phyloP scores from a whole-genome alignment of 2,113 vertebrate genomes.

The Zosterops pallidus region DNA sequence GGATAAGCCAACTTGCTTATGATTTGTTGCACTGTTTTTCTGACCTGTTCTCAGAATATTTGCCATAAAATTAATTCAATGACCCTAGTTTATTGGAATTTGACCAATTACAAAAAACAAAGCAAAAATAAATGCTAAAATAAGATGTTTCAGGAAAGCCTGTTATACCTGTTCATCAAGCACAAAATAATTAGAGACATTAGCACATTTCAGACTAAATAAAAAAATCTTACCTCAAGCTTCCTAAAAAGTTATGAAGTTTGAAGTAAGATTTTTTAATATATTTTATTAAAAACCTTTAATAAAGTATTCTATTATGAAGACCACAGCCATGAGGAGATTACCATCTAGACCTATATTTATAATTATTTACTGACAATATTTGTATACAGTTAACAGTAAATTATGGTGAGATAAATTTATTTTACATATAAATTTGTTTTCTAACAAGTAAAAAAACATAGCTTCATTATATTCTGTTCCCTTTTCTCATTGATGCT shows the following conservation, averaged over 20 bases:
- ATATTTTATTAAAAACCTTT: background rate
- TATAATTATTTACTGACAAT: background rate
- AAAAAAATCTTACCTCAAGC: background rate
- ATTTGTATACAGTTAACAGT: background rate
- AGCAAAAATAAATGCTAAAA: background rate
- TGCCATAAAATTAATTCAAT: background rate
- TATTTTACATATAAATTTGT: background rate
- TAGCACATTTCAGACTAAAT: background rate
- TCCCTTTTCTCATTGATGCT: background rate
- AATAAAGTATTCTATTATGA: background rate
- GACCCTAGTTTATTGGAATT: background rate
- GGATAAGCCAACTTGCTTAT: background rate
- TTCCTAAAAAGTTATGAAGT: background rate
- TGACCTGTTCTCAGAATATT: background rate
- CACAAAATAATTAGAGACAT: background rate
- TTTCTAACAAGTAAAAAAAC: background rate
- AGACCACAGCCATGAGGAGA: background rate
- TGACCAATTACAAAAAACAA: background rate
- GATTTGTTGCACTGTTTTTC: background rate
- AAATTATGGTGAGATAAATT: background rate
- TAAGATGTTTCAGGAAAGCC: rapidly evolving
- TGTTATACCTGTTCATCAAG: background rate
- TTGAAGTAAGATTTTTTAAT: background rate
- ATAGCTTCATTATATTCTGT: background rate
- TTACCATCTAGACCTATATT: background rate